Base-by-base conservation (phyloP, 2,113 vertebrate genomes). In the Malaclemys terrapin region DNA sequence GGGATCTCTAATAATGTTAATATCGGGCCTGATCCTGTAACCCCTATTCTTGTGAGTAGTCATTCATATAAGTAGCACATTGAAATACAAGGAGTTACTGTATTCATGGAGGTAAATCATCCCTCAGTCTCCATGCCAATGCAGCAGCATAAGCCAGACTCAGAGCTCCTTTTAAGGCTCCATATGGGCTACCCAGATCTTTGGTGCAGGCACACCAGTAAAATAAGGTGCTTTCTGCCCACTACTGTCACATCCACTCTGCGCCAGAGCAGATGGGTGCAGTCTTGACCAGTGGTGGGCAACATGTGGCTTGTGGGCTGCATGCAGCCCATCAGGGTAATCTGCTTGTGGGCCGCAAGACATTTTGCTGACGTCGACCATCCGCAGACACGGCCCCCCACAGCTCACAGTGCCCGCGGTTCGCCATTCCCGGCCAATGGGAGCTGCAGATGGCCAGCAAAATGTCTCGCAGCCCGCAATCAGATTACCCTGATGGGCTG, bases 201-300 rank as follows among this genome's bases (percentile, higher is more conserved):
- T 22, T 45, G 62, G 35, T n/a, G 35, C 16, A 69, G 62, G 62
- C 35, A 69, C 31, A 35, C 6, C 1, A 0, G 16, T n/a, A 62
- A 86, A 57, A 10, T 7, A 0, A 1, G 29, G n/a, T 59, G 1
- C 59, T 79, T 83, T 52, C 25, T 47, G 52, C 42, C 19, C 29
- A 57, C 69, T 50, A 9, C 83, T 2, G 6, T 47, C 31, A 47
- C 14, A 3, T 35, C 52, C 19, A 57, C 35, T 19, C 47, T 0
- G 35, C 24, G 47, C 12, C 2, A 8, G 20, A 2, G 10, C 10
- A 25, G 38, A 42, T 25, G 20, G 24, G 5, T 22, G 20, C 3
- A 25, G 20, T 76, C 72, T 45, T 24, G 53, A 54, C 53, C 53
- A 54, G 53, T 54, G 53, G 53, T 54, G 20, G 53, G 19, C 20